Evolutionary conservation across 1,140 invertebrate genomes (phyloP).

Genomic region (Rhopalosiphum padi): DNA sequence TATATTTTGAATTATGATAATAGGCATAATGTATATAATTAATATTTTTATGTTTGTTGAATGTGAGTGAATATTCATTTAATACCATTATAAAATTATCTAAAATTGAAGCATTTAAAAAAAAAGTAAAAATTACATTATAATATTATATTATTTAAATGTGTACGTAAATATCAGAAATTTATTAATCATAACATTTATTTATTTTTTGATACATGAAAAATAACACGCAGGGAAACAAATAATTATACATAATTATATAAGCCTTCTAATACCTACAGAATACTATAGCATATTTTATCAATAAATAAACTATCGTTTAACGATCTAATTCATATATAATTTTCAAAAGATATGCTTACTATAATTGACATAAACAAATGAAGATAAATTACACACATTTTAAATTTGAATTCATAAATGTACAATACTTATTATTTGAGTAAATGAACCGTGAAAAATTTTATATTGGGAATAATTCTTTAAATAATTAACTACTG

Average conservation of each 20-base stretch:
- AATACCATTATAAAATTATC: background rate
- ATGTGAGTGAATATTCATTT: background rate
- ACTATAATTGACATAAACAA: background rate
- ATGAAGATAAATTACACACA: background rate
- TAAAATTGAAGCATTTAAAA: background rate
- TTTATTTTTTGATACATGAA: background rate
- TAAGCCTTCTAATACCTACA: background rate
- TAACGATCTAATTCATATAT: background rate
- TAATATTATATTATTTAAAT: background rate
- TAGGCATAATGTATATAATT: background rate
- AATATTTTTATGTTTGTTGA: background rate
- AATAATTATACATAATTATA: background rate
- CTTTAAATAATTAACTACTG: background rate
- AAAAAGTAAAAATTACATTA: background rate
- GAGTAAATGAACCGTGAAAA: background rate
- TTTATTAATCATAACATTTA: background rate
- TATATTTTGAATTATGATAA: no score
- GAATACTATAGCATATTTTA: background rate
- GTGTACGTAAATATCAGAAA: background rate
- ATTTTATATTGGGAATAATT: background rate
- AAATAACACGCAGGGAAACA: background rate
- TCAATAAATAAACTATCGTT: background rate
- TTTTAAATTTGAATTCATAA: background rate
- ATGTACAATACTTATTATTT: background rate
- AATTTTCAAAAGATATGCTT: background rate